Percentiles rank a stretch among this genome's conserved stretches.
These are phyloP conservation scores for Apis laboriosa DNA, from an alignment of 1,140 invertebrate species.

Conservation along the genomic window DNA sequence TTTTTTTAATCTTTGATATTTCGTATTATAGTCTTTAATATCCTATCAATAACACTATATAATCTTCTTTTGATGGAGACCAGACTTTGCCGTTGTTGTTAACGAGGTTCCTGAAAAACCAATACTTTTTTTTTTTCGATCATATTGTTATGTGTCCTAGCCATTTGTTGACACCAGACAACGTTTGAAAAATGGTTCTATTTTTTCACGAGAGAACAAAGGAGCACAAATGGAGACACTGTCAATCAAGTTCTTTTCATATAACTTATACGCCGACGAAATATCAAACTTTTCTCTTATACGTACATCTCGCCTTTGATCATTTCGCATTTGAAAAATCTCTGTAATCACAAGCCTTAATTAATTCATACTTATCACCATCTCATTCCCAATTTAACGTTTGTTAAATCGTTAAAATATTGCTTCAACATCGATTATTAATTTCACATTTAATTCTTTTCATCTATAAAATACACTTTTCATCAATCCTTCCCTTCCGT, in stretches of 20 bases:
- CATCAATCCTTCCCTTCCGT: too few species aligned
- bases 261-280: not conserved
- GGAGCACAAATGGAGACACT: conserved; percentile 10
- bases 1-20: not conserved
- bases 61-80: not conserved
- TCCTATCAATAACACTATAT: not conserved
- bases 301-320: too few species aligned
- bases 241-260: conserved; percentile 19
- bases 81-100: not conserved
- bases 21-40: not conserved
- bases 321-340: not conserved
- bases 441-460: too few species aligned
- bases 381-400: not conserved
- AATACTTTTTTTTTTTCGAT: not conserved
- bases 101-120: not conserved
- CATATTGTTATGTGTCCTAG: conserved; percentile 2
- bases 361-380: not conserved
- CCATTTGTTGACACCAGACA: not conserved
- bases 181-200: conserved; percentile 20
- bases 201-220: conserved; percentile 3
- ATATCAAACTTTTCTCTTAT: not conserved
- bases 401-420: not conserved
- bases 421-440: too few species aligned
- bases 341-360: not conserved
- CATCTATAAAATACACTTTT: too few species aligned